phyloP scores from a whole-genome alignment of 2,888 invertebrate genomes.

The Nomada lathburiana region DNA sequence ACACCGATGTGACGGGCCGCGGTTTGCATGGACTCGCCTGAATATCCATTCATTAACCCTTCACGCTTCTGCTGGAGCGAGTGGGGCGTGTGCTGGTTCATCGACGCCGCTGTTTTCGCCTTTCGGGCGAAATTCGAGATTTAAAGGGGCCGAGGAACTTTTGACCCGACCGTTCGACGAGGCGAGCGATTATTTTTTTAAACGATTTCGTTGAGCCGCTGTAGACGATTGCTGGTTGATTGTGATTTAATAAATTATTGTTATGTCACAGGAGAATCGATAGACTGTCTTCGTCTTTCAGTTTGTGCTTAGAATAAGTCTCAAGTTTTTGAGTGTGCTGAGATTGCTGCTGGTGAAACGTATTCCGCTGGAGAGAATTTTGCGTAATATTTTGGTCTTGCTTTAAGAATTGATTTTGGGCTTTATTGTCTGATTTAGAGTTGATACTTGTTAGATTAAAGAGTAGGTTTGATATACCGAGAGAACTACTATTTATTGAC shows the following conservation, averaged over 20 bases:
- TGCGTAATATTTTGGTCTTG: neutral
- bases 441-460: too few relatives aligned
- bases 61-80: conserved; percentile 36
- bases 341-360: conserved; percentile 8
- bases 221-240: neutral
- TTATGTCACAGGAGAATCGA: too few relatives aligned
- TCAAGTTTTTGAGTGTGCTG: neutral
- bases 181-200: neutral
- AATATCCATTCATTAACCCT: conserved; percentile 57
- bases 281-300: too few relatives aligned
- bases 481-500: too few relatives aligned
- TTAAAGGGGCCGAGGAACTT: conserved; percentile 18
- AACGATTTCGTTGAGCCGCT: neutral
- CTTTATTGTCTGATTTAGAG: too few relatives aligned
- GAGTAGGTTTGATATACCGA: too few relatives aligned
- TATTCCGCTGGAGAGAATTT: neutral
- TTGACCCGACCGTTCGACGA: neutral
- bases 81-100: conserved; percentile 16
- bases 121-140: conserved; percentile 11
- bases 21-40: conserved; percentile 41
- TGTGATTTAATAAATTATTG: neutral
- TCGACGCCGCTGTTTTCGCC: conserved; percentile 24
- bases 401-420: neutral
- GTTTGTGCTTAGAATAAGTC: too few relatives aligned
- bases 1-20: conserved; percentile 27